Evolutionary conservation across 2,113 vertebrate genomes (phyloP).

Genomic region (Hypomesus transpacificus): DNA sequence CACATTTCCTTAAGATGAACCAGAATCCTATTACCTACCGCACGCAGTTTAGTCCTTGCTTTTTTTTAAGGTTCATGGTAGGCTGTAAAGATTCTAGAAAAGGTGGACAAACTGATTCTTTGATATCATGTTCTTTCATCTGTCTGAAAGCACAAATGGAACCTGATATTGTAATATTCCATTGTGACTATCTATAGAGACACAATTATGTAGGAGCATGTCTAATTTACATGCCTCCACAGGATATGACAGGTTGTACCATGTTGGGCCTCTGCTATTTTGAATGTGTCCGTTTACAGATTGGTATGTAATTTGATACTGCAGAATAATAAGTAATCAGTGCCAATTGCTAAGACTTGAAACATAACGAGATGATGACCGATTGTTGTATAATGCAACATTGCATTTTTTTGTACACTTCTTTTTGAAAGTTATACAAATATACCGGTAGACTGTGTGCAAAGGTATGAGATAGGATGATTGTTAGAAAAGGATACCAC

Average conservation of each 20-base stretch:
- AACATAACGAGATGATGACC: neutral
- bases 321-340: slow-evolving; percentile 65
- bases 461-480: too few relatives aligned
- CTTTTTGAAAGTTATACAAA: too few relatives aligned
- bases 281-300: slow-evolving; percentile 84
- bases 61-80: slow-evolving; percentile 83
- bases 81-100: slow-evolving; percentile 60
- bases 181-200: too few relatives aligned
- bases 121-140: too few relatives aligned
- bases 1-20: slow-evolving; percentile 15
- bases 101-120: too few relatives aligned
- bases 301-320: slow-evolving; percentile 87
- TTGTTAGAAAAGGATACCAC: neutral
- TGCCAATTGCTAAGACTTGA: slow-evolving; percentile 61
- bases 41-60: slow-evolving; percentile 11
- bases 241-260: slow-evolving; percentile 87
- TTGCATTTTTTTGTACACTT: neutral
- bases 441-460: too few relatives aligned
- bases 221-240: too few relatives aligned
- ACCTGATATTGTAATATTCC: too few relatives aligned
- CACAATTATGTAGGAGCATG: too few relatives aligned
- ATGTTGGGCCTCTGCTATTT: slow-evolving; percentile 81
- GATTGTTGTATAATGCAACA: neutral
- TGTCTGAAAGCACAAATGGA: too few relatives aligned
- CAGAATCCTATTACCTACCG: neutral